A percentile compares a stretch with the other conserved stretches of the same genome.
These are phyloP conservation scores for Hypothenemus hampei DNA, from an alignment of 1,140 invertebrate species.

Conservation along the genomic window DNA sequence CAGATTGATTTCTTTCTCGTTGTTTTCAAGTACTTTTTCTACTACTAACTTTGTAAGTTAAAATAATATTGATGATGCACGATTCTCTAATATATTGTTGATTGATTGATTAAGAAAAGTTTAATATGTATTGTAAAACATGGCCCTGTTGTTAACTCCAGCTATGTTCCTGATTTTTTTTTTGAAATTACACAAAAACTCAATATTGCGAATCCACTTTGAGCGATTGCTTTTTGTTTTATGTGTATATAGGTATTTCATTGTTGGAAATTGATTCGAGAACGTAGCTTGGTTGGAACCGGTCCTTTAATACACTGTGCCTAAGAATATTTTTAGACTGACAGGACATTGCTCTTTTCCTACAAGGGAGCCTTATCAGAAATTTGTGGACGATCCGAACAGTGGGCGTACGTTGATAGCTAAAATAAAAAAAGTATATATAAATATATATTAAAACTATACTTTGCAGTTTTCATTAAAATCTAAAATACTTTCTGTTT, in stretches of 20 bases:
- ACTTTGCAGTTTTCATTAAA: too few species aligned
- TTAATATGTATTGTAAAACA: constrained; percentile 36
- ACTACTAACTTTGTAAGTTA: constrained; percentile 38
- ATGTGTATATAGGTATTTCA: constrained; percentile 6
- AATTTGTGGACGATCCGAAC: constrained; percentile 42
- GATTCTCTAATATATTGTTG: constrained; percentile 37
- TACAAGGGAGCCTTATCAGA: constrained; percentile 25
- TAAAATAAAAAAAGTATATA: constrained; percentile 29
- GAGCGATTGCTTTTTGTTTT: constrained; percentile 1
- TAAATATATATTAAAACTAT: too few species aligned
- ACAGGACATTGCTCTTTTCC: constrained; percentile 34
- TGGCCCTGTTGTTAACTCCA: too few species aligned
- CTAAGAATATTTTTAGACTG: constrained; percentile 40
- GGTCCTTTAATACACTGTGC: constrained; percentile 40
- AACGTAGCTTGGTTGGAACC: constrained; percentile 34
- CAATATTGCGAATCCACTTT: constrained; percentile 9
- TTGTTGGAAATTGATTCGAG: constrained; percentile 14
- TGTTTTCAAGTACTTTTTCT: constrained; percentile 31
- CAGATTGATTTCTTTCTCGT: constrained; percentile 13
- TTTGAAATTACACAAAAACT: background rate
- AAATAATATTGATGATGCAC: constrained; percentile 28
- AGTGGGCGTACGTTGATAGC: constrained; percentile 44
- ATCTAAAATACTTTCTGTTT: too few species aligned
- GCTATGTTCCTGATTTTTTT: constrained; percentile 32
- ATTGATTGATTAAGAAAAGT: constrained; percentile 43